Evolutionary conservation across 2,888 invertebrate species (phyloP), one percentile per base, ranked within the genome.

Genomic region (Erebia ligea): DNA sequence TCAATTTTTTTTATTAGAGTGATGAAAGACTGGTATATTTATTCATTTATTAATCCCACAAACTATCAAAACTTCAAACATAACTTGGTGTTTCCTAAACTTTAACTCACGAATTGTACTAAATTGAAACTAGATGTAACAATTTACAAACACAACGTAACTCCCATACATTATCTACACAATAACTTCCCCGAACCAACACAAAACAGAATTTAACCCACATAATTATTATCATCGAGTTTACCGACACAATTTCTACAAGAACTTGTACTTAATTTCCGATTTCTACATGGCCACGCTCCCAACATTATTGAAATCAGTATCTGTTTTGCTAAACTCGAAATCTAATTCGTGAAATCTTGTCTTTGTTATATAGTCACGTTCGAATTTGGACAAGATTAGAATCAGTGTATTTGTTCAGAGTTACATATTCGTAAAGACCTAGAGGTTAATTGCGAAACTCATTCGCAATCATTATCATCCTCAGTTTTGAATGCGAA

Each of bases 351-450:
- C 25, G 50, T 65, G 57, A 71, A 57, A 56, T 52, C 59, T 69
- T 42, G 52, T 56, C 40, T 66, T 62, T 62, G 54, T 59, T 61
- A 58, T 34, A 17, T 34, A 70, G 70, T 69, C 67, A 74, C 69
- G 73, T 68, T 70, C 58, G 45, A 25, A 68, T 58, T 68, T 71
- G 61, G 57, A 15, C 25, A 15, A 10, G 66, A 73, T 72, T 72
- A 52, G 25, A 48, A 69, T 69, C 69, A 61, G 58, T 70, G 34
- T 61, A 48, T 65, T 21, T 54, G 40, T 66, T 56, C 8, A 58
- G n/a, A 58, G n/a, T 13, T 21, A 34, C 40, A 34, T 2, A n/a
- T 58, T 34, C 25, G 57, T 11, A 58, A 4, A 58, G 19, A 21
- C 1, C n/a, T 58, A 34, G n/a, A 40, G 58, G 21, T 58, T 58